Conservation (phyloP, 1,140 invertebrate genomes). For the Lepidurus couesii region DNA sequence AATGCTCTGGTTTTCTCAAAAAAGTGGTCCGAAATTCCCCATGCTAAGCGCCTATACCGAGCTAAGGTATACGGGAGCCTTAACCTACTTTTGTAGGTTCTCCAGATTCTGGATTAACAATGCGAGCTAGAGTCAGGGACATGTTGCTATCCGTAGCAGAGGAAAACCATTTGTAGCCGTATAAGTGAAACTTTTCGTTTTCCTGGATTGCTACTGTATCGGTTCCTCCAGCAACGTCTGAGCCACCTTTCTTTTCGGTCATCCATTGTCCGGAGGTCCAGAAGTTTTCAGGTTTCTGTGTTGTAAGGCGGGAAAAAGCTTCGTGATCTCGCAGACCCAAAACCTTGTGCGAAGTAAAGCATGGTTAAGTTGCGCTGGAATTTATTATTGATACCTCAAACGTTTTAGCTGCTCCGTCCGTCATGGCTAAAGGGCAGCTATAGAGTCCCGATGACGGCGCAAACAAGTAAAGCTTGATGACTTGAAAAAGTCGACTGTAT, state of each 20-base stretch:
- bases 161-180: slow-evolving; percentile 58
- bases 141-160: slow-evolving; percentile 59
- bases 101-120: slow-evolving; percentile 45
- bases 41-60: too few relatives aligned
- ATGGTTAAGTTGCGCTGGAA: neutral
- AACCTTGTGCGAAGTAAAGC: slow-evolving; percentile 29
- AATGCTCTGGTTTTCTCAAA: too few relatives aligned
- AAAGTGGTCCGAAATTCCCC: too few relatives aligned
- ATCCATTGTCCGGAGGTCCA: slow-evolving; percentile 63
- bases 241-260: slow-evolving; percentile 56
- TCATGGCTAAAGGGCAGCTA: slow-evolving; percentile 58
- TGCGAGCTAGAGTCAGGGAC: slow-evolving; percentile 53
- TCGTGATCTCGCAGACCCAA: slow-evolving; percentile 39
- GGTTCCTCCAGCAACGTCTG: slow-evolving; percentile 55
- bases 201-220: slow-evolving; percentile 51
- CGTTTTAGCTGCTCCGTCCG: slow-evolving; percentile 56
- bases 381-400: slow-evolving; percentile 43
- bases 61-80: too few relatives aligned
- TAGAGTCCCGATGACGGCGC: slow-evolving; percentile 52
- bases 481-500: slow-evolving; percentile 53
- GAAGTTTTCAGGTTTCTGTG: slow-evolving; percentile 49
- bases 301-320: slow-evolving; percentile 47
- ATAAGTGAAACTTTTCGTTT: slow-evolving; percentile 48
- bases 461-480: slow-evolving; percentile 54
- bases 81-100: slow-evolving; percentile 42